phyloP scores from a whole-genome alignment of 1,140 invertebrate genomes.

The Hirudo medicinalis region DNA sequence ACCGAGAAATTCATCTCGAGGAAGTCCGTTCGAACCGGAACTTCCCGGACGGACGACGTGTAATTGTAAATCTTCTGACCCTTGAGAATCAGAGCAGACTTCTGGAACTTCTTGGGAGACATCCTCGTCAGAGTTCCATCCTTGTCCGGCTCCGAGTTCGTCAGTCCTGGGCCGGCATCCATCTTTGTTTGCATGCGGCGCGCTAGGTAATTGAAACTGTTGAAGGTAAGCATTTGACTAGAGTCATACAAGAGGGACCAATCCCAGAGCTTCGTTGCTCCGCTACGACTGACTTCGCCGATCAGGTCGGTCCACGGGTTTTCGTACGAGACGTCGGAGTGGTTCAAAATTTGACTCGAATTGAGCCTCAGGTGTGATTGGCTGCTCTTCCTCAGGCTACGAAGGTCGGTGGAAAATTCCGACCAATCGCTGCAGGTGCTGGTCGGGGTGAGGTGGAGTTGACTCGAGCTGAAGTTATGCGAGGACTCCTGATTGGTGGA shows the following conservation, averaged over 20 bases:
- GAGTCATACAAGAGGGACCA: not conserved
- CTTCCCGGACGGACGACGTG: not conserved
- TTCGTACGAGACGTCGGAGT: not conserved
- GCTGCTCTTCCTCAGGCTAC: not conserved
- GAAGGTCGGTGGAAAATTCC: not conserved
- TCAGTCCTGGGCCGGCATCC: not conserved
- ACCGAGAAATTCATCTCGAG: not conserved
- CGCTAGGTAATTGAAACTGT: not conserved
- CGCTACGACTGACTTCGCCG: not conserved
- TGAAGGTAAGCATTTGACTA: not conserved
- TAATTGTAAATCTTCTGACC: conserved; percentile 9
- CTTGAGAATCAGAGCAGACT: not conserved
- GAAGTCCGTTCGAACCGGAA: not conserved
- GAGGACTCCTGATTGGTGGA: not conserved
- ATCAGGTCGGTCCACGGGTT: not conserved
- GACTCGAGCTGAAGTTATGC: not conserved
- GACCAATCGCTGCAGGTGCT: not conserved
- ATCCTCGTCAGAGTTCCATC: not conserved
- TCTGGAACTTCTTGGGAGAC: not conserved
- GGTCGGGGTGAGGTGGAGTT: not conserved
- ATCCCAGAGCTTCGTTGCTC: not conserved
- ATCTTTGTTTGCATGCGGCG: not conserved
- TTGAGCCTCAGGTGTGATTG: not conserved
- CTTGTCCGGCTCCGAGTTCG: not conserved
- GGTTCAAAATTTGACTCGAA: not conserved